Percentiles rank a stretch among this genome's conserved stretches.
These are phyloP conservation scores for Oenanthe melanoleuca DNA, from an alignment of 2,113 vertebrate genomes.

Conservation along the genomic window DNA sequence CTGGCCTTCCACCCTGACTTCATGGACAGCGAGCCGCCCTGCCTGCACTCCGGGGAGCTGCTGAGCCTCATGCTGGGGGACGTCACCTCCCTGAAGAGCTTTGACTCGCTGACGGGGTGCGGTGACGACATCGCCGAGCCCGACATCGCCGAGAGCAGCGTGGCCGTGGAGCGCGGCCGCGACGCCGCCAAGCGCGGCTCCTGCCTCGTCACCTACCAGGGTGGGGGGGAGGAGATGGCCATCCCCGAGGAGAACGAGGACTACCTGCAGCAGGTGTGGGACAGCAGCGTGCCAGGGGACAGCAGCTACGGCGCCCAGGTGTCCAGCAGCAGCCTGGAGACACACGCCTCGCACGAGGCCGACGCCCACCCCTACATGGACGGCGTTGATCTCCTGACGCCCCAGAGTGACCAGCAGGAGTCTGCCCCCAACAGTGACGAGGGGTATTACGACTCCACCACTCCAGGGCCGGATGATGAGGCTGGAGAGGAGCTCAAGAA, in stretches of 20 bases:
- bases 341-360: slow-evolving; percentile 56
- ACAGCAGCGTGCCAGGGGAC: slow-evolving; percentile 57
- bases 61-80: slow-evolving; percentile 88
- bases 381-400: slow-evolving; percentile 78
- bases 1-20: slow-evolving; percentile 65
- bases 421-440: slow-evolving; percentile 95
- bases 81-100: slow-evolving; percentile 94
- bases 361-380: slow-evolving; percentile 68
- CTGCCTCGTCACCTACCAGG: slow-evolving; percentile 94
- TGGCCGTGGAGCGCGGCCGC: slow-evolving; percentile 86
- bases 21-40: slow-evolving; percentile 21
- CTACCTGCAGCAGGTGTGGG: slow-evolving; percentile 84
- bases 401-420: slow-evolving; percentile 94
- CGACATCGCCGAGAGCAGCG: slow-evolving; percentile 88
- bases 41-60: slow-evolving; percentile 80
- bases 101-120: slow-evolving; percentile 95
- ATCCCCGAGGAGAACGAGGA: slow-evolving; percentile 87
- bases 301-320: slow-evolving; percentile 70
- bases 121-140: slow-evolving; percentile 97
- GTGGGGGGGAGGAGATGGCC: slow-evolving; percentile 97
- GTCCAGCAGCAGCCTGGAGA: slow-evolving; percentile 51
- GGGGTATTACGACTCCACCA: slow-evolving; percentile 95
- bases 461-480: slow-evolving; percentile 91
- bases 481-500: slow-evolving; percentile 79
- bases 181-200: slow-evolving; percentile 88